A percentile compares a stretch with the other conserved stretches of the same genome.
Evolutionary conservation across 1,140 invertebrate genomes (phyloP).

Genomic region (Radopholus similis): DNA sequence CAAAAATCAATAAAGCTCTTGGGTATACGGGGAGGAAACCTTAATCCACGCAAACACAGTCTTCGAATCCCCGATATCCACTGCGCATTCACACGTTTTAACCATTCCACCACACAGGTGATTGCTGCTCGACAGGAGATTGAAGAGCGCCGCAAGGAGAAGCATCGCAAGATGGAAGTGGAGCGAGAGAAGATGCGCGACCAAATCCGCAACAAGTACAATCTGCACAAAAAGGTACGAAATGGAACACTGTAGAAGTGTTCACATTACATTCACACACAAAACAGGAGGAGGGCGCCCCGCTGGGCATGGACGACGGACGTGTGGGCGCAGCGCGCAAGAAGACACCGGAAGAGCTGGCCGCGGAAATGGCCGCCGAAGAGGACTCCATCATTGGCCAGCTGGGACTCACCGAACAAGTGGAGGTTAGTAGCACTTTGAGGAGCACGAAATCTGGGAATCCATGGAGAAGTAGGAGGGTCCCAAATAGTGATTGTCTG

Average conservation of each 20-base stretch:
- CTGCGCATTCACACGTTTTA: not conserved
- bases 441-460: not conserved
- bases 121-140: slow-evolving; percentile 64
- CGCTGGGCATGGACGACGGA: slow-evolving; percentile 44
- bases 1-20: not conserved
- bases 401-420: slow-evolving; percentile 56
- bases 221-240: slow-evolving; percentile 52
- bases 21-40: too few species aligned
- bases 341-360: slow-evolving; percentile 59
- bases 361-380: slow-evolving; percentile 40
- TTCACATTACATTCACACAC: slow-evolving; percentile 7
- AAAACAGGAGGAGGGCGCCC: not conserved
- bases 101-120: too few species aligned
- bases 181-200: slow-evolving; percentile 95
- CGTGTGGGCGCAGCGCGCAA: slow-evolving; percentile 49
- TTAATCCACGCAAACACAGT: not conserved
- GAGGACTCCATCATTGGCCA: slow-evolving; percentile 54
- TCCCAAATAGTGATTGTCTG: too few species aligned
- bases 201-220: slow-evolving; percentile 86
- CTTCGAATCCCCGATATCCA: not conserved
- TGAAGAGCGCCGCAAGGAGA: slow-evolving; percentile 65
- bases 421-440: slow-evolving; percentile 31
- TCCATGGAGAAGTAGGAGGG: not conserved
- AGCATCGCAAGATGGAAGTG: slow-evolving; percentile 86
- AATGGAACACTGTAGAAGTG: not conserved